Evolutionary conservation across 2,888 invertebrate species (phyloP).

Genomic region (Ernsta delagoae): DNA sequence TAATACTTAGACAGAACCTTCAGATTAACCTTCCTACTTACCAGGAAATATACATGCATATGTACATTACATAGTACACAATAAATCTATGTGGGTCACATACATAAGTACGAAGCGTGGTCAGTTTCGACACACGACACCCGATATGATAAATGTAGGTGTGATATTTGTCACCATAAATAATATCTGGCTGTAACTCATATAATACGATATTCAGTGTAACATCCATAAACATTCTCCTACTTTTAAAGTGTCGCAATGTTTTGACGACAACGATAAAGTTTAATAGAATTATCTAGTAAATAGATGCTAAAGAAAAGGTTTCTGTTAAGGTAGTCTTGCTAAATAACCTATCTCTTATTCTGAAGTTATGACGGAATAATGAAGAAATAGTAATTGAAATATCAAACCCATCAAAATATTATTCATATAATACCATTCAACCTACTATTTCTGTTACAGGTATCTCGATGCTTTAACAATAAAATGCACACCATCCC

Average conservation of each 20-base stretch:
- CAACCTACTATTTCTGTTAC: too few relatives aligned
- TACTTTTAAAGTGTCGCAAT: background rate
- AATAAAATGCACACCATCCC: too few relatives aligned
- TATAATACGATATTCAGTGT: background rate
- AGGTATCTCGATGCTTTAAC: too few relatives aligned
- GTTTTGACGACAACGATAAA: background rate
- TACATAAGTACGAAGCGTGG: constrained; percentile 6
- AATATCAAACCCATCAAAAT: too few relatives aligned
- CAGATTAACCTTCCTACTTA: too few relatives aligned
- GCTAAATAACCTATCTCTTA: too few relatives aligned
- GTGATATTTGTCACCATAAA: constrained; percentile 24
- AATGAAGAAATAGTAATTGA: too few relatives aligned
- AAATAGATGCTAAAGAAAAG: too few relatives aligned
- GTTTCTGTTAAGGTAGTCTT: too few relatives aligned
- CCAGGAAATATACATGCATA: background rate
- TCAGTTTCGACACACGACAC: constrained; percentile 14
- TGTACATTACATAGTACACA: background rate
- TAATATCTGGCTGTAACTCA: constrained; percentile 13
- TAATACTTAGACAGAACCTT: too few relatives aligned
- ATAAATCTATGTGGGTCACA: background rate
- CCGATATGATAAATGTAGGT: constrained; percentile 25
- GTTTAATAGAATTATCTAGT: background rate
- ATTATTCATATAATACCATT: too few relatives aligned
- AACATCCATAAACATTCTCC: background rate
- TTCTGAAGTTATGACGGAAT: too few relatives aligned